A percentile compares a stretch with the other conserved stretches of the same genome.
Evolutionary conservation across 2,888 invertebrate genomes (phyloP).

Genomic region (Drosophila mettleri): DNA sequence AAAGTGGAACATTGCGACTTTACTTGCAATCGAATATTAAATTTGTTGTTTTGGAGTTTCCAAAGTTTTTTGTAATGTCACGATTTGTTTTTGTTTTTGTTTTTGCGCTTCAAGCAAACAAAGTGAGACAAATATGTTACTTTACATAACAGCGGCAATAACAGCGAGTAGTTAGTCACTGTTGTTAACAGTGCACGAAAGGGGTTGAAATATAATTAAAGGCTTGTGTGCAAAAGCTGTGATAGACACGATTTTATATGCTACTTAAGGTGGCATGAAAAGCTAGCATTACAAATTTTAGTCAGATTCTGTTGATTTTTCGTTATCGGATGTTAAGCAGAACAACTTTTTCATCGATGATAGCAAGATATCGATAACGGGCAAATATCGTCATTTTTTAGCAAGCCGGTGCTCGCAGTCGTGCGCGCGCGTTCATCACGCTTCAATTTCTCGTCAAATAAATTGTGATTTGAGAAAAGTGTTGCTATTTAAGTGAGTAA

Average conservation of each 20-base stretch:
- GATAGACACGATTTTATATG: neutral
- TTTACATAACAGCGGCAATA: constrained; percentile 18
- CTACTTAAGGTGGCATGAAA: neutral
- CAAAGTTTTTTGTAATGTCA: constrained; percentile 62
- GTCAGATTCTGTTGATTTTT: neutral
- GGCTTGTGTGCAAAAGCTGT: neutral
- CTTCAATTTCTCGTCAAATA: constrained; percentile 66
- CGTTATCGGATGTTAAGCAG: neutral
- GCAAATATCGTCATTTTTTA: constrained; percentile 27
- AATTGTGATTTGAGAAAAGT: constrained; percentile 75
- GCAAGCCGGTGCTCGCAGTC: constrained; percentile 67
- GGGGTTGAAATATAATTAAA: neutral
- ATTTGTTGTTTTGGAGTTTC: constrained; percentile 21
- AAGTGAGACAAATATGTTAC: constrained; percentile 28
- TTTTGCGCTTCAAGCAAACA: constrained; percentile 41
- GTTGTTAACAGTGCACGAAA: constrained; percentile 13
- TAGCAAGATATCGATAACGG: constrained; percentile 26
- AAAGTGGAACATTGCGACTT: constrained; percentile 87
- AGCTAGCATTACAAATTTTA: neutral
- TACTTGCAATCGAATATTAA: constrained; percentile 5
- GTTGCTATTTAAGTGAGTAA: constrained; percentile 80
- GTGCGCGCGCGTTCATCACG: constrained; percentile 76
- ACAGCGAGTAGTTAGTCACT: constrained; percentile 3
- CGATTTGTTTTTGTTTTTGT: constrained; percentile 56
- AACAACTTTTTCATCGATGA: constrained; percentile 1